Evolutionary conservation across 2,113 vertebrate species (phyloP).

Genomic region (Grantiella picta): DNA sequence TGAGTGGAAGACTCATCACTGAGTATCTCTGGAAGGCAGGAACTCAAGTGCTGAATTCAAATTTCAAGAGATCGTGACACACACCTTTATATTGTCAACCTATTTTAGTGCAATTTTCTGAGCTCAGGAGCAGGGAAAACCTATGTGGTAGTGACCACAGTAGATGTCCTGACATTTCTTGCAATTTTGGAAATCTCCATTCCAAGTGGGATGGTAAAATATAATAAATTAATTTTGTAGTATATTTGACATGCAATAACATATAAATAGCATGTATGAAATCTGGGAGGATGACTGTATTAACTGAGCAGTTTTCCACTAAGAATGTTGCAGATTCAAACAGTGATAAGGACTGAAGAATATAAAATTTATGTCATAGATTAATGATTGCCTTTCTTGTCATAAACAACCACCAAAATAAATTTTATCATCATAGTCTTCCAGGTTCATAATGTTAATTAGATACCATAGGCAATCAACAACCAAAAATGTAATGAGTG

Average conservation of each 20-base stretch:
- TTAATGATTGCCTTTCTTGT: not conserved
- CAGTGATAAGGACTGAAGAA: not conserved
- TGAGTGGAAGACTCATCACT: not conserved
- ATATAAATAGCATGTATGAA: not conserved
- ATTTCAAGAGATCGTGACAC: not conserved
- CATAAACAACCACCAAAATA: not conserved
- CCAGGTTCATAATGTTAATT: not conserved
- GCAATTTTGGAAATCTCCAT: not conserved
- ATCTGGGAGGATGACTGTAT: not conserved
- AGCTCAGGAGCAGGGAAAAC: not conserved
- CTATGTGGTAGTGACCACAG: rapidly evolving
- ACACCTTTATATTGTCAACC: rapidly evolving
- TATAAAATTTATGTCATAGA: not conserved
- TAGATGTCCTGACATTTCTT: not conserved
- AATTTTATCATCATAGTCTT: not conserved
- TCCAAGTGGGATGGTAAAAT: not conserved
- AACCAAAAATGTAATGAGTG: not conserved
- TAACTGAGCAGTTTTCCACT: rapidly evolving
- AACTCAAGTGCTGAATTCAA: not conserved
- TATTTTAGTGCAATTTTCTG: not conserved
- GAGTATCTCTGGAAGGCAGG: not conserved
- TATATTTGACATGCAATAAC: not conserved
- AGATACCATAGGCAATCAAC: not conserved
- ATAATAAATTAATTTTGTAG: not conserved
- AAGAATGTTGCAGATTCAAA: not conserved